Percentiles rank a stretch among this genome's conserved stretches.
phyloP scores from a whole-genome alignment of 2,797 vertebrate species.

The Hafferia zeledoni region DNA sequence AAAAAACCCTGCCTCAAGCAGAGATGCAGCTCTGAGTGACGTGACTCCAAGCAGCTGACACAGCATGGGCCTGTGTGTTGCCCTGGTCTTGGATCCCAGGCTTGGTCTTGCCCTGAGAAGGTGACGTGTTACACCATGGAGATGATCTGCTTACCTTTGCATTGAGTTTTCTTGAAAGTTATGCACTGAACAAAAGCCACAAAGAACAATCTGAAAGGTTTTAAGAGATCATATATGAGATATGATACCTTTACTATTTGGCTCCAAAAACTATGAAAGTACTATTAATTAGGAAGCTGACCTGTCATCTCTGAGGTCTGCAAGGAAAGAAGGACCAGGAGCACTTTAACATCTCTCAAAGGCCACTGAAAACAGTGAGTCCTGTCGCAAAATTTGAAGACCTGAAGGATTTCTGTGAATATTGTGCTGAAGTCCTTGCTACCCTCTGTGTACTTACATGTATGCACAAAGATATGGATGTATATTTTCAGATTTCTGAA shows the following conservation, averaged over 20 bases:
- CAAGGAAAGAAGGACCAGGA: neutral
- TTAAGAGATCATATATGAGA: neutral
- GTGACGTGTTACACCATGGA: neutral
- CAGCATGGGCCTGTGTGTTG: neutral
- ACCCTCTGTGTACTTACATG: neutral
- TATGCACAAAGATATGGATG: neutral
- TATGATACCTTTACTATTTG: neutral
- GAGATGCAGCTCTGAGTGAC: neutral
- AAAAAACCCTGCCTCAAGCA: neutral
- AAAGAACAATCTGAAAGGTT: neutral
- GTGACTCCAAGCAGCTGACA: neutral
- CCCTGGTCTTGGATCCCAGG: neutral
- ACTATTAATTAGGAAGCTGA: neutral
- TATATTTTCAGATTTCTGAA: neutral
- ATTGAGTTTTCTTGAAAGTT: neutral
- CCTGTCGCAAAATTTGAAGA: neutral
- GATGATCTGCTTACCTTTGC: neutral
- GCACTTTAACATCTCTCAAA: neutral
- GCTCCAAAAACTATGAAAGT: neutral
- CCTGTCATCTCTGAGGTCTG: neutral
- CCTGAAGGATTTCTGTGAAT: neutral
- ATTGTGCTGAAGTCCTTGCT: neutral
- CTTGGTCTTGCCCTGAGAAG: neutral
- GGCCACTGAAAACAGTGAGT: neutral
- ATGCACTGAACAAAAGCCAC: neutral